These are phyloP conservation scores for Meghimatium bilineatum DNA, from an alignment of 2,888 invertebrate genomes.

Conservation along the genomic window DNA sequence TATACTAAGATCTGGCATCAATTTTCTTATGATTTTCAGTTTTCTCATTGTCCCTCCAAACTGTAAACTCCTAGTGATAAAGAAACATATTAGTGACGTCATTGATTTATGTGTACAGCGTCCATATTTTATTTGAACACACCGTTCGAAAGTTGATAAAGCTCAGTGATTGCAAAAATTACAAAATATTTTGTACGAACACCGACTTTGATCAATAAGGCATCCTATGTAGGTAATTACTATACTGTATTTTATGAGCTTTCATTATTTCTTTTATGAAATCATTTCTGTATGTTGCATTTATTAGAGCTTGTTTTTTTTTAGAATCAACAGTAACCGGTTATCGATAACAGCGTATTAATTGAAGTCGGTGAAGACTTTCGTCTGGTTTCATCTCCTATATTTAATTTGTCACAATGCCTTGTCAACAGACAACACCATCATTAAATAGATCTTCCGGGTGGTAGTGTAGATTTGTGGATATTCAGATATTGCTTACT, in stretches of 20 bases:
- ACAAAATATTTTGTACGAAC: slow-evolving; percentile 11
- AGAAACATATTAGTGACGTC: not conserved
- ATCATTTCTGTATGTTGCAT: not conserved
- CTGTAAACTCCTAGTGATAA: too few relatives aligned
- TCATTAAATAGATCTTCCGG: too few relatives aligned
- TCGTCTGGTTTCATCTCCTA: too few relatives aligned
- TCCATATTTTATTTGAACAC: not conserved
- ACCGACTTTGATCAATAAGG: not conserved
- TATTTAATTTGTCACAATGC: too few relatives aligned
- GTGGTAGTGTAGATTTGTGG: too few relatives aligned
- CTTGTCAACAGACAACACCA: too few relatives aligned
- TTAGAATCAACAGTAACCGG: not conserved
- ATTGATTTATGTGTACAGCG: slow-evolving; percentile 9
- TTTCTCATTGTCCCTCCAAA: too few relatives aligned
- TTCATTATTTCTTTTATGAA: not conserved
- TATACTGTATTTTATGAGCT: not conserved
- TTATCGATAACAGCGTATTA: slow-evolving; percentile 23
- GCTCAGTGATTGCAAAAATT: not conserved
- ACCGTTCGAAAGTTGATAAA: not conserved
- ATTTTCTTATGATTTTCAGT: too few relatives aligned
- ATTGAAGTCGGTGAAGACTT: too few relatives aligned
- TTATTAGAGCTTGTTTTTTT: not conserved
- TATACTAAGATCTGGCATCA: too few relatives aligned
- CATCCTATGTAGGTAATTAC: not conserved
- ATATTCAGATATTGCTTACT: too few relatives aligned